Conservation (phyloP, 2,797 vertebrate genomes). For the Peromyscus aztecus region DNA sequence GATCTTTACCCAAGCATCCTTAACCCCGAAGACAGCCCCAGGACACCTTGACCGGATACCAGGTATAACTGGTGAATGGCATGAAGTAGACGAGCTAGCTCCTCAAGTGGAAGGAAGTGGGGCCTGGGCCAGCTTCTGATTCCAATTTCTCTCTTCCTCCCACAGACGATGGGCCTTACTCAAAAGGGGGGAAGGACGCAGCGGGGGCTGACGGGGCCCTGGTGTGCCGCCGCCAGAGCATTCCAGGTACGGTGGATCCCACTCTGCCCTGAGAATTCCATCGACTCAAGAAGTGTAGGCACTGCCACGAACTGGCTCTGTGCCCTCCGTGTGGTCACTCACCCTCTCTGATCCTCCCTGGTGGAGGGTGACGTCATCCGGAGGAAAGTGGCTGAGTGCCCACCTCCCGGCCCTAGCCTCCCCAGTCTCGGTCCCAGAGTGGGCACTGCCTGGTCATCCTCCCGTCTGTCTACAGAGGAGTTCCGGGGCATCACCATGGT, state of each 20-base stretch:
- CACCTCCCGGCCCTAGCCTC: neutral
- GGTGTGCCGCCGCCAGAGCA: slow-evolving; percentile 95
- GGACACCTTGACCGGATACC: neutral
- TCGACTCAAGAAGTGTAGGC: rapidly evolving
- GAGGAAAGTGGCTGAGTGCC: neutral
- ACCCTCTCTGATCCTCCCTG: neutral
- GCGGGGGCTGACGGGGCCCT: slow-evolving; percentile 91
- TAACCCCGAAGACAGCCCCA: neutral
- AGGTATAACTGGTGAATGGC: neutral
- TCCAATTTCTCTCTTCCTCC: slow-evolving; percentile 61
- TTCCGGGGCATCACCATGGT: slow-evolving; percentile 96
- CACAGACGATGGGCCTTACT: slow-evolving; percentile 96
- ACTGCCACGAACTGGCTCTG: neutral
- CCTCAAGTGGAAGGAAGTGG: neutral
- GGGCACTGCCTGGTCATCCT: neutral
- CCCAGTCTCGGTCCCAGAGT: neutral
- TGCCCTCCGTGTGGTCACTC: neutral
- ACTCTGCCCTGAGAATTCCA: neutral
- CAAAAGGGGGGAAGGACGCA: slow-evolving; percentile 94
- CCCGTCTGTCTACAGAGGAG: slow-evolving; percentile 91
- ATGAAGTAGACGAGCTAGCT: neutral
- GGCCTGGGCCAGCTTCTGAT: neutral
- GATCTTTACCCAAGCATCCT: neutral
- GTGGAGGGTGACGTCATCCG: neutral
- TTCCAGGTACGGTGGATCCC: slow-evolving; percentile 91